phyloP scores from a whole-genome alignment of 1,140 invertebrate genomes.

The Uloborus diversus region DNA sequence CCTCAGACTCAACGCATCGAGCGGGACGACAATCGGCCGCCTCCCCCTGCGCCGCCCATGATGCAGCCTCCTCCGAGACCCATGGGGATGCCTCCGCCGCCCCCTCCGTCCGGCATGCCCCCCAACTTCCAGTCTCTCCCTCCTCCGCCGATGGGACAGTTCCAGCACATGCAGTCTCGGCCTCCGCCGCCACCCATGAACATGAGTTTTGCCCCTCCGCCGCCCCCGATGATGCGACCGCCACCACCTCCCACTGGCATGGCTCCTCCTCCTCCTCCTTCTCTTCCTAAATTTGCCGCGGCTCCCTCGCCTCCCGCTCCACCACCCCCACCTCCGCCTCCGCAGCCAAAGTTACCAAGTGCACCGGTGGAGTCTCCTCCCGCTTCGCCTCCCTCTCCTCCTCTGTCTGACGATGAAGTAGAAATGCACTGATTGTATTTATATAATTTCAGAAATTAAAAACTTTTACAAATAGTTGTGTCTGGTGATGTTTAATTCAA shows the following conservation, averaged over 20 bases:
- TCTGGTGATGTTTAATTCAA: too few species aligned
- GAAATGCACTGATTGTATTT: too few species aligned
- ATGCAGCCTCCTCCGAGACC: conserved; percentile 58
- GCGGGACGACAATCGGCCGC: conserved; percentile 68
- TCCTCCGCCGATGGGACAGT: conserved; percentile 61
- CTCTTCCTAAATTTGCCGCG: too few species aligned
- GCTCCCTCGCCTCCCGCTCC: not conserved
- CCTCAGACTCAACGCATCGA: conserved; percentile 67
- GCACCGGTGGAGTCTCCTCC: conserved; percentile 34
- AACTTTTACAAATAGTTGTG: too few species aligned
- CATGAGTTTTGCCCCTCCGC: conserved; percentile 72
- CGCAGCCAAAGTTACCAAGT: not conserved
- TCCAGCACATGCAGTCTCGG: conserved; percentile 34
- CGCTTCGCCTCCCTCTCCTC: conserved; percentile 32
- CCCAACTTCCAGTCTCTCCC: conserved; percentile 60
- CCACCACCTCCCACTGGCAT: too few species aligned
- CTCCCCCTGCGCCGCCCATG: conserved; percentile 68
- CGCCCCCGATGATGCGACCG: conserved; percentile 61
- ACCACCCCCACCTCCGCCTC: not conserved
- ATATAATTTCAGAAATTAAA: too few species aligned
- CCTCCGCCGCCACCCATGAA: conserved; percentile 64
- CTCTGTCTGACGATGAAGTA: conserved; percentile 9
- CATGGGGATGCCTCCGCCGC: conserved; percentile 49
- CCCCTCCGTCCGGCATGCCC: conserved; percentile 54
- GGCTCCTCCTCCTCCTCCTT: conserved; percentile 10